These are phyloP conservation scores for Homalodisca vitripennis DNA, from an alignment of 1,140 invertebrate genomes.

Conservation along the genomic window DNA sequence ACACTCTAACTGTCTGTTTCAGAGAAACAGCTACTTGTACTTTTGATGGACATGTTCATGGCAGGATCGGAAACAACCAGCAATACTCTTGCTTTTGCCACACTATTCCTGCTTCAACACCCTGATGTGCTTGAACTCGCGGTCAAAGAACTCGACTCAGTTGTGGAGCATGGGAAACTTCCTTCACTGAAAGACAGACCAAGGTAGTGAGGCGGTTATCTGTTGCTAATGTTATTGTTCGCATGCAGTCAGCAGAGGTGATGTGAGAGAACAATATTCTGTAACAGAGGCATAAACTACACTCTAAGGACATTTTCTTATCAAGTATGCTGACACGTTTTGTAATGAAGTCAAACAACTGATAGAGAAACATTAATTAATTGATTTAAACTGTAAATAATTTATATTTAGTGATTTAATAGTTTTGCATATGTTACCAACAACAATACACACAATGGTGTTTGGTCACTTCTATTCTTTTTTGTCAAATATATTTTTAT, in stretches of 20 bases:
- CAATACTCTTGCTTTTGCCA: conserved; percentile 59
- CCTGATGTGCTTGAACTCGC: conserved; percentile 63
- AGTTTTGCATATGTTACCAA: too few species aligned
- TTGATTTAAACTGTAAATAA: too few species aligned
- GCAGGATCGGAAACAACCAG: conserved; percentile 69
- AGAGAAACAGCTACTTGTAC: conserved; percentile 63
- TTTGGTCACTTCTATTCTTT: too few species aligned
- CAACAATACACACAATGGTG: too few species aligned
- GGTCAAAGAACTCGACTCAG: conserved; percentile 65
- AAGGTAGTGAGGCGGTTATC: too few species aligned
- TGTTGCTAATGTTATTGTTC: conserved; percentile 30
- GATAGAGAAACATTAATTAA: too few species aligned
- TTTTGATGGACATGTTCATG: conserved; percentile 68
- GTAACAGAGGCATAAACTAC: too few species aligned
- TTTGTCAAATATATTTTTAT: too few species aligned
- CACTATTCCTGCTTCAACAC: conserved; percentile 64
- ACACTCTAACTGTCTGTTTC: too few species aligned
- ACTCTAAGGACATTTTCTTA: not conserved
- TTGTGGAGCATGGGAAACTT: conserved; percentile 54
- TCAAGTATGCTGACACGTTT: too few species aligned
- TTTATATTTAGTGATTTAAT: too few species aligned
- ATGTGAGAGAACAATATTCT: not conserved
- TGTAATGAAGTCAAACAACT: too few species aligned
- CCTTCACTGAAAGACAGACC: conserved; percentile 32
- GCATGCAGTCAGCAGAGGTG: conserved; percentile 16